phyloP scores from a whole-genome alignment of 2,797 vertebrate genomes.

The Aselliscus stoliczkanus region DNA sequence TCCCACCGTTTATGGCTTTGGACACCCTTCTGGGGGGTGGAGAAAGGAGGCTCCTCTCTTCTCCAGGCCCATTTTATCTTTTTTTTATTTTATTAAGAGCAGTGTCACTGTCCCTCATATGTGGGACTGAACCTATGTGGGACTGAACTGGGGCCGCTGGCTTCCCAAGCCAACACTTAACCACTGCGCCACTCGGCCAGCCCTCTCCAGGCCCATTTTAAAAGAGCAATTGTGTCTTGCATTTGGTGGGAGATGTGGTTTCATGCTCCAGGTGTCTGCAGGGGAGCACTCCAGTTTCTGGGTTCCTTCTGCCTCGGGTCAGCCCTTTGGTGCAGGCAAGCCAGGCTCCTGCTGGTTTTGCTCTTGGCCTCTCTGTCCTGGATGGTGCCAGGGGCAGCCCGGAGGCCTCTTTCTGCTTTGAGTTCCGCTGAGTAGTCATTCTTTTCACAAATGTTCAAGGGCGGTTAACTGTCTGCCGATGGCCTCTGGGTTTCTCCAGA shows the following conservation, averaged over 20 bases:
- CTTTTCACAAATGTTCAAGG: conserved; percentile 69
- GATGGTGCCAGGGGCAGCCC: conserved; percentile 26
- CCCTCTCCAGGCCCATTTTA: conserved; percentile 51
- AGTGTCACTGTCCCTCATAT: no score
- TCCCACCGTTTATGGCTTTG: conserved; percentile 57
- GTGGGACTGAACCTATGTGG: no score
- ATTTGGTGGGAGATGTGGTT: conserved; percentile 27
- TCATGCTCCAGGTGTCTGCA: conserved; percentile 50
- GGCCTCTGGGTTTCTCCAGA: conserved; percentile 53
- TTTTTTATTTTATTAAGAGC: no score
- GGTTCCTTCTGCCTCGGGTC: not conserved
- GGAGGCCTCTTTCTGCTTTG: not conserved
- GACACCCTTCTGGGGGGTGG: not conserved
- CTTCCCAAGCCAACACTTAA: no score
- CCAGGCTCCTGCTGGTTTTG: conserved; percentile 62
- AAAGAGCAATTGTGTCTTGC: conserved; percentile 39
- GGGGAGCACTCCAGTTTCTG: not conserved
- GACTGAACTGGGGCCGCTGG: no score
- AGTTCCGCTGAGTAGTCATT: conserved; percentile 66
- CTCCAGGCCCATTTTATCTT: conserved; percentile 53
- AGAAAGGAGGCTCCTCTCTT: conserved; percentile 39
- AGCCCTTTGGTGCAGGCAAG: not conserved
- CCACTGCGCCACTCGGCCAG: no score
- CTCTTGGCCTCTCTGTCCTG: not conserved
- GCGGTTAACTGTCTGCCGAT: conserved; percentile 54